A percentile compares a stretch with the other conserved stretches of the same genome.
Evolutionary conservation across 2,113 vertebrate species (phyloP).

Genomic region (Cathartes aura): DNA sequence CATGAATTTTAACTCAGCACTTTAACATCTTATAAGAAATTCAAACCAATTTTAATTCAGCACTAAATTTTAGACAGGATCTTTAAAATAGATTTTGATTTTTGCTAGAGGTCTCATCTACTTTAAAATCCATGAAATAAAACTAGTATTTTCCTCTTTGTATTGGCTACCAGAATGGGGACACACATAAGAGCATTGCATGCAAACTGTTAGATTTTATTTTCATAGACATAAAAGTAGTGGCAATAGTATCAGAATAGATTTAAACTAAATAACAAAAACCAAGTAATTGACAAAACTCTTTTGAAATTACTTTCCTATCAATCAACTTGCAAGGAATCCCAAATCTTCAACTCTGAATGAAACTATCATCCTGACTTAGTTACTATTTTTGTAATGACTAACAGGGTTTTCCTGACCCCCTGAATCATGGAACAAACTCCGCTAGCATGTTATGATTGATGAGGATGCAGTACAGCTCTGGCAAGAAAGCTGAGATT

Average conservation of each 20-base stretch:
- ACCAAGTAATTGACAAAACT: background rate
- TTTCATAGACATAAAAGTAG: background rate
- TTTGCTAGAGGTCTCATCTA: background rate
- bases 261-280: background rate
- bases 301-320: background rate
- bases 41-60: conserved; percentile 25
- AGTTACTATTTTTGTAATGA: background rate
- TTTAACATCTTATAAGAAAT: background rate
- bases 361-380: background rate
- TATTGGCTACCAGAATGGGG: background rate
- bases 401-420: background rate
- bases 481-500: background rate
- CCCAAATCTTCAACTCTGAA: background rate
- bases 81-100: conserved; percentile 9
- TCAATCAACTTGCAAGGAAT: background rate
- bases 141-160: background rate
- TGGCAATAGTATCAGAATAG: background rate
- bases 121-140: conserved; percentile 1
- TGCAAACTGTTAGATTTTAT: background rate
- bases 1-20: conserved; percentile 18
- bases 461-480: background rate
- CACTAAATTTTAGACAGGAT: background rate
- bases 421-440: background rate
- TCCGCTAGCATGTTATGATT: background rate
- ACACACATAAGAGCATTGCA: background rate